These are phyloP conservation scores for Idris sp. DNA, from an alignment of 1,140 invertebrate genomes.

Conservation along the genomic window DNA sequence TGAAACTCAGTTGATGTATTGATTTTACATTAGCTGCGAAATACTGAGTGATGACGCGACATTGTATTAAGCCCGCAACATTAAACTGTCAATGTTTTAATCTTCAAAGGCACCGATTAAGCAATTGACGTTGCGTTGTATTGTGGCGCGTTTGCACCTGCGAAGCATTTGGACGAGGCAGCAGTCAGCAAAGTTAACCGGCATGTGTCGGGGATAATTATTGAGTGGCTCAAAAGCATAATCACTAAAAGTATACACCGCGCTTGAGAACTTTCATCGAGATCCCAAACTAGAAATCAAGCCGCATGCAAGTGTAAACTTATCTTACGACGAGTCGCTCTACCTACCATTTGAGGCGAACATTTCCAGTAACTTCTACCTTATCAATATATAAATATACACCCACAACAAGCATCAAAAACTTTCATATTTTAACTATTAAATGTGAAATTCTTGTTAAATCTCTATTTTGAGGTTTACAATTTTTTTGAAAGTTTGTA, in stretches of 20 bases:
- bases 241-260: slow-evolving; percentile 52
- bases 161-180: slow-evolving; percentile 35
- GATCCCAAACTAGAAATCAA: slow-evolving; percentile 53
- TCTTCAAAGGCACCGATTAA: slow-evolving; percentile 50
- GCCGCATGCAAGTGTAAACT: slow-evolving; percentile 43
- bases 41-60: slow-evolving; percentile 1
- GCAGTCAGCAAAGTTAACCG: slow-evolving; percentile 49
- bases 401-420: too few species aligned
- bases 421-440: too few species aligned
- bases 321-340: slow-evolving; percentile 10
- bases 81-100: slow-evolving; percentile 41
- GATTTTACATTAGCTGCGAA: slow-evolving; percentile 4
- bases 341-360: slow-evolving; percentile 27
- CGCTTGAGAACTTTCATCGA: slow-evolving; percentile 33
- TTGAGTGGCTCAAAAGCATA: slow-evolving; percentile 52
- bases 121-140: slow-evolving; percentile 49
- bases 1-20: slow-evolving; percentile 2
- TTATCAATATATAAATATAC: slow-evolving; percentile 17
- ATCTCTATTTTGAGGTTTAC: too few species aligned
- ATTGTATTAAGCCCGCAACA: slow-evolving; percentile 14
- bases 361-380: slow-evolving; percentile 12
- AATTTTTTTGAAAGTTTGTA: too few species aligned
- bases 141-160: slow-evolving; percentile 37
- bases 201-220: slow-evolving; percentile 58
- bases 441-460: too few species aligned